Evolutionary conservation across 2,888 invertebrate genomes (phyloP).

Genomic region (Homarus gammarus): DNA sequence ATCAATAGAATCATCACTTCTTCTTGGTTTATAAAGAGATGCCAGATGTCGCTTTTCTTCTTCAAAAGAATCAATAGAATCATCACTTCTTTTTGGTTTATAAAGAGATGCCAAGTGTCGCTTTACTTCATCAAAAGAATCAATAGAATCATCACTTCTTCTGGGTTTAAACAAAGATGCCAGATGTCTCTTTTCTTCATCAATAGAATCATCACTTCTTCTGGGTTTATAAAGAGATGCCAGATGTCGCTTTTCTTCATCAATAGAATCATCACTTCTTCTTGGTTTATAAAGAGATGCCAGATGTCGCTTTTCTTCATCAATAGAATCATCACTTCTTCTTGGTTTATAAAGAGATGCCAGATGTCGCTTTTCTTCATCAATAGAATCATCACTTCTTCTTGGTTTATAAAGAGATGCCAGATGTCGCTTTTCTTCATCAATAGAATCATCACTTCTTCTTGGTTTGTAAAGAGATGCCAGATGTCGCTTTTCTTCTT

Average conservation of each 20-base stretch:
- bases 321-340: neutral
- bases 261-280: neutral
- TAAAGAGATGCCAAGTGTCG: constrained; percentile 38
- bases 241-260: constrained; percentile 19
- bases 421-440: constrained; percentile 27
- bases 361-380: constrained; percentile 2
- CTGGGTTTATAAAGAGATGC: neutral
- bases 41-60: constrained; percentile 35
- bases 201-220: neutral
- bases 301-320: constrained; percentile 35
- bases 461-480: constrained; percentile 35
- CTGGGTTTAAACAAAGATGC: neutral
- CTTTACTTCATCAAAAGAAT: neutral
- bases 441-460: neutral
- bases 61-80: neutral
- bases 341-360: neutral
- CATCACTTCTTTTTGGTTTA: neutral
- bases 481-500: constrained; percentile 25
- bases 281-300: constrained; percentile 2
- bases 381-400: neutral
- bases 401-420: neutral
- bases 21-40: constrained; percentile 20
- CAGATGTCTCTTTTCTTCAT: constrained; percentile 14
- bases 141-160: neutral
- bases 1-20: neutral